Evolutionary conservation across 2,888 invertebrate genomes (phyloP), one percentile per base, ranked within the genome.

Genomic region (Allacma fusca): DNA sequence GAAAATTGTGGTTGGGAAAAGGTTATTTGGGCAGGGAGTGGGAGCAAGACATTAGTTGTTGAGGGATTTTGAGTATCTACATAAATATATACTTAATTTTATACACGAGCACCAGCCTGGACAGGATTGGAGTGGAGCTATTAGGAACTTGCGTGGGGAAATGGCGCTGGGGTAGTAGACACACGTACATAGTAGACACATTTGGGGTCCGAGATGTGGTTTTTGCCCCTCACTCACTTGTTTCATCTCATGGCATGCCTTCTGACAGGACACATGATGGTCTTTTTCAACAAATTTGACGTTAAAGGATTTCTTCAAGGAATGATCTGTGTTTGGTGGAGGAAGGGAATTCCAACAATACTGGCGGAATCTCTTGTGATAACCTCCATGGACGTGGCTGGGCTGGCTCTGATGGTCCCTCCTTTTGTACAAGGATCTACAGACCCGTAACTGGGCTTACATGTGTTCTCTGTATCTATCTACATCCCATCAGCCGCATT

Each of bases 231-330:
- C 62, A 23, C 62, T n/a, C 62, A 62, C 26, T 62, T 62, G 26
- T 23, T 64, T 64, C 26, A 24, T 64, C 59, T 28, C 59, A 34
- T 62, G 43, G 40, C 40, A 64, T 73, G 62, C 73, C 62, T 59
- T 29, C 73, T 62, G 73, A 73, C 73, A 73, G 73, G 62, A 73
- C 73, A 73, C 73, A 73, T 62, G 73, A 73, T 73, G 73, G 73
- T 34, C 73, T 73, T 73, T 73, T 73, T 73, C 73, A 73, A 73
- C 73, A 62, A 62, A 62, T 57, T 73, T 73, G 73, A 73, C 73
- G 73, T 73, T 62, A 73, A 73, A 73, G 59, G 73, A 73, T 73
- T 73, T 73, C 62, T 73, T 72, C 59, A 73, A 62, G 23, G 62
- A 64, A 73, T 62, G 9, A 50, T 65, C 28, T 28, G 26, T 65